Evolutionary conservation across 2,113 vertebrate genomes (phyloP).

Genomic region (Podocnemis expansa): DNA sequence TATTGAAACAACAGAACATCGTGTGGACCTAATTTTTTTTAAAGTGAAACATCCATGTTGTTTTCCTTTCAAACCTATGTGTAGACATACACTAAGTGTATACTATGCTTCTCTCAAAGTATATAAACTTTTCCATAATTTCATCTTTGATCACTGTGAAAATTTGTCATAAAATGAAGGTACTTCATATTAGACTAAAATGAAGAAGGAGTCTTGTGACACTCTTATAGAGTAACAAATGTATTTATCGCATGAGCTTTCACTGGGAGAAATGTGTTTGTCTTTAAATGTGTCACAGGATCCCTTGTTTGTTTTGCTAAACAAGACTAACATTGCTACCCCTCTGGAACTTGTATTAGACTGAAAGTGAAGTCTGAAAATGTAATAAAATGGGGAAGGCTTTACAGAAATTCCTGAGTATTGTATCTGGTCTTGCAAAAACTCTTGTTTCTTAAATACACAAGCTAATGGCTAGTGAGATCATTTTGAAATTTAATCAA

Average conservation of each 20-base stretch:
- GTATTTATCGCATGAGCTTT: no score
- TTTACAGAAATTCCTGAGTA: not conserved
- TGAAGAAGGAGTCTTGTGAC: no score
- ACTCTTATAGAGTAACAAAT: no score
- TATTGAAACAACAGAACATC: no score
- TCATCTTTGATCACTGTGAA: not conserved
- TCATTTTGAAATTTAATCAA: not conserved
- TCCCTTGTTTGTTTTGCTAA: no score
- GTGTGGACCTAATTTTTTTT: no score
- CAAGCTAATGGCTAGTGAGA: rapidly evolving
- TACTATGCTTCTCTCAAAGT: not conserved
- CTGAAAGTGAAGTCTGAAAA: not conserved
- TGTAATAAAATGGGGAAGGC: rapidly evolving
- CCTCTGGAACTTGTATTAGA: not conserved
- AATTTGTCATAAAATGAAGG: not conserved
- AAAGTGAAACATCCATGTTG: no score
- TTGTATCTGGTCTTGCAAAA: not conserved
- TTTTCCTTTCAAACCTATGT: no score
- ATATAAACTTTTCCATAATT: not conserved
- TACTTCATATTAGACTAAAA: not conserved
- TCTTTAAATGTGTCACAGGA: no score
- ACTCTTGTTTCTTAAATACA: not conserved
- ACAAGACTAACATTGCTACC: no score
- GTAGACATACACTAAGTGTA: no score
- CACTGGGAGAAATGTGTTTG: no score